Evolutionary conservation across 1,140 invertebrate species (phyloP), one percentile per base, ranked within the genome.

Genomic region (Caenorhabditis briggsae): DNA sequence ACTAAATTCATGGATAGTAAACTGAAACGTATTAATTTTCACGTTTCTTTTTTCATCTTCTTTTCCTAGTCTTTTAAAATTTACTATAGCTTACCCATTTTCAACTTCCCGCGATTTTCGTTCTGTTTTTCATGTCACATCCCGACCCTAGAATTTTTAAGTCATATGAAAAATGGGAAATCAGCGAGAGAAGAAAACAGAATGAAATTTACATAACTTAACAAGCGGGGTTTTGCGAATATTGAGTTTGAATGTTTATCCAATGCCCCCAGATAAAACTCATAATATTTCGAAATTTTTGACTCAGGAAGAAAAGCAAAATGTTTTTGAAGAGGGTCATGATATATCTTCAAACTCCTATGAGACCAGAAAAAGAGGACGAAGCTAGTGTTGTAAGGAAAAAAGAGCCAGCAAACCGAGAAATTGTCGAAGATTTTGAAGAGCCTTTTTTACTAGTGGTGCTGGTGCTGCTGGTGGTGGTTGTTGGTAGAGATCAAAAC

Each of bases 1-100:
- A 16, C 64, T 70, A 70, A 70, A 65, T 33, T 11, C 18, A 25
- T 41, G 65, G n/a, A 7, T 41, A 20, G 12, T 70, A 46, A 18
- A 70, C 70, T 53, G 20, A 78, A 78, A 78, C 70, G 70, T 78
- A 78, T 78, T 78, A 78, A 78, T 78, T 78, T 78, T 78, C 70
- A 78, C 70, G 20, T 11, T 25, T 18, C 20, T 11, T 25, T n/a
- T 11, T 3, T 5, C 14, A 20, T 61, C 59, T 61, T 25, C 23
- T 25, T 61, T n/a, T 58, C n/a, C 8, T n/a, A 3, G 8, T 8
- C 25, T 23, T 25, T 61, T 20, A 7, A 25, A 61, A 61, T 25
- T 23, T 9, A 61, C 59, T 61, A 33, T 23, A 25, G 14, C 56
- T 20, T 20, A n/a, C 16, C 56, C 56, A n/a, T 58, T 58, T 20